A percentile compares a stretch with the other conserved stretches of the same genome.
These are phyloP conservation scores for Thunnus thynnus DNA, from an alignment of 2,113 vertebrate genomes.

Conservation along the genomic window DNA sequence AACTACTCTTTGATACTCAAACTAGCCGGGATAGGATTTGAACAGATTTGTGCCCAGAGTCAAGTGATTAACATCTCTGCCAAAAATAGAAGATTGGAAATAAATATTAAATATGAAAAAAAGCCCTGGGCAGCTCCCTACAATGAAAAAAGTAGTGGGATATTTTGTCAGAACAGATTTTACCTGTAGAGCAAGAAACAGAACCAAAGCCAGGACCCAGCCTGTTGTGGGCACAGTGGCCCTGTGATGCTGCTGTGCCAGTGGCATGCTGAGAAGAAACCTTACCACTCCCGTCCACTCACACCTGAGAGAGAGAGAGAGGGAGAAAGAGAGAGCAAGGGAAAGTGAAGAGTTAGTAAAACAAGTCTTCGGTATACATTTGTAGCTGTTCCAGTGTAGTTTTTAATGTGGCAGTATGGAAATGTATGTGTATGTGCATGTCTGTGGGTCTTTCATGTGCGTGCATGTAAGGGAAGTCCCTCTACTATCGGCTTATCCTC, in stretches of 20 bases:
- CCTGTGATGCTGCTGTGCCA: constrained; percentile 57
- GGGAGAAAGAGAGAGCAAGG: not conserved
- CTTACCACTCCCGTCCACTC: constrained; percentile 27
- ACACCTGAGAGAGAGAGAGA: constrained; percentile 55
- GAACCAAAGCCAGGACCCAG: constrained; percentile 71
- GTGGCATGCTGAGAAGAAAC: constrained; percentile 67
- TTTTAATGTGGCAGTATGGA: not conserved
- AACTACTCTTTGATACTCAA: constrained; percentile 5
- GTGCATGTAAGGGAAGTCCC: not conserved
- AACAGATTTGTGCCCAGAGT: constrained; percentile 43
- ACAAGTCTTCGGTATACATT: not conserved
- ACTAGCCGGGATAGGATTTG: constrained; percentile 17
- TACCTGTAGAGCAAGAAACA: constrained; percentile 79
- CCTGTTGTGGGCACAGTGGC: constrained; percentile 52
- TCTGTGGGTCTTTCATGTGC: not conserved
- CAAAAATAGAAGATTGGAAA: constrained; percentile 53
- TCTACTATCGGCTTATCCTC: constrained; percentile 41
- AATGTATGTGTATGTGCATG: not conserved
- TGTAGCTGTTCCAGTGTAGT: not conserved
- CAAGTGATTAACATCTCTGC: constrained; percentile 40
- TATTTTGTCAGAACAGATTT: constrained; percentile 14
- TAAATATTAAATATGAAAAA: constrained; percentile 47
- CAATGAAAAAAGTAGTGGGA: not conserved
- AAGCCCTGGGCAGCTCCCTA: constrained; percentile 21
- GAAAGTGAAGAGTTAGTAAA: not conserved